Conservation (phyloP, 2,113 vertebrate species). For the Gopherus evgoodei region DNA sequence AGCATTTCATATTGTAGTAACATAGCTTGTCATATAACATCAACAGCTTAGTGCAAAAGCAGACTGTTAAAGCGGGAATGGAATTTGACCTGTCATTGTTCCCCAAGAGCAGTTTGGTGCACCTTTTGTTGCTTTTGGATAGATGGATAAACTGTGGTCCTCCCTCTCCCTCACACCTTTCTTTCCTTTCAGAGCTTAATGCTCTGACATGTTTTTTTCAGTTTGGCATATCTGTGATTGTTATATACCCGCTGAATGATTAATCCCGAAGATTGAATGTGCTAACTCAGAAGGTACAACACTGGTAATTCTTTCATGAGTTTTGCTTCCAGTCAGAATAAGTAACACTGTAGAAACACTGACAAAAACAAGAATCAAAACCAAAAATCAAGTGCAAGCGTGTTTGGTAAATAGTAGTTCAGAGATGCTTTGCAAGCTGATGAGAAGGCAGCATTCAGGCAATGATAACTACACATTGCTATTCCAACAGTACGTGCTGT, state of each 20-base stretch:
- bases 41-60: background rate
- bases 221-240: conserved; percentile 52
- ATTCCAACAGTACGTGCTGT: background rate
- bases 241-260: conserved; percentile 59
- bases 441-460: background rate
- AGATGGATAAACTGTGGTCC: conserved; percentile 14
- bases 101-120: conserved; percentile 41
- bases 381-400: background rate
- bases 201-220: conserved; percentile 57
- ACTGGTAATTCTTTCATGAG: background rate
- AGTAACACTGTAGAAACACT: background rate
- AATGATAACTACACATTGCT: background rate
- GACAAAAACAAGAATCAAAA: background rate
- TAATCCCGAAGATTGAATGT: conserved; percentile 49
- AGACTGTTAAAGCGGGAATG: background rate
- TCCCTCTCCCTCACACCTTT: background rate
- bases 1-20: background rate
- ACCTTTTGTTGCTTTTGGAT: conserved; percentile 70
- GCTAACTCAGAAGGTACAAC: conserved; percentile 2
- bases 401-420: background rate
- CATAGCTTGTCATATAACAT: background rate
- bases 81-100: conserved; percentile 40
- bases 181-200: conserved; percentile 41
- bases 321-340: conserved; percentile 29
- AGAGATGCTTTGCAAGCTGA: background rate